These are phyloP conservation scores for Cyprinus carpio DNA, from an alignment of 2,113 vertebrate species.

Conservation along the genomic window DNA sequence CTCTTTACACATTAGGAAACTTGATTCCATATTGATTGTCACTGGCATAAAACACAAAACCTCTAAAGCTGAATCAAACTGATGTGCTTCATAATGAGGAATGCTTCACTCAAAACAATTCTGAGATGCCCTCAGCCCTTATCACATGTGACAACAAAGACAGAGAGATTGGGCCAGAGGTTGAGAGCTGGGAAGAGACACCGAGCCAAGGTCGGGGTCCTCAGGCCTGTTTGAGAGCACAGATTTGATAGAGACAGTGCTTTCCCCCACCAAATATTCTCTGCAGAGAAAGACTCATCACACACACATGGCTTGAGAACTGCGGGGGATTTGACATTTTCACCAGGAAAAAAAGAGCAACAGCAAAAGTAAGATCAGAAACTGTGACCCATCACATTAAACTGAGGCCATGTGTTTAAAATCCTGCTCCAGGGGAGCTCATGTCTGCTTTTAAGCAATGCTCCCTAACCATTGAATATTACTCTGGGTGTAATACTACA, in stretches of 20 bases:
- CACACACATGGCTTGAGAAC: constrained; percentile 2
- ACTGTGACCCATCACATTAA: neutral
- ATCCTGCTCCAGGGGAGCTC: neutral
- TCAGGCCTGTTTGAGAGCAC: neutral
- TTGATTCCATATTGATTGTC: neutral
- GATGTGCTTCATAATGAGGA: neutral
- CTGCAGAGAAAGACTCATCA: neutral
- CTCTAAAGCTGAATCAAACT: neutral
- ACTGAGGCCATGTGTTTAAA: neutral
- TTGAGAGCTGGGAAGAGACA: neutral
- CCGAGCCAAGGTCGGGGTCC: neutral
- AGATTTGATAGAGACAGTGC: neutral
- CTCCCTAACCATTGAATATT: neutral
- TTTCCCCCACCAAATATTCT: neutral
- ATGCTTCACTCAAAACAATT: neutral
- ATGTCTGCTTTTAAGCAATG: neutral
- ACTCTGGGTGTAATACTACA: neutral
- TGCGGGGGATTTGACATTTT: neutral
- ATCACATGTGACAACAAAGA: neutral
- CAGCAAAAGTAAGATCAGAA: neutral
- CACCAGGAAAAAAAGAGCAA: neutral
- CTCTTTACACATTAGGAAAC: neutral
- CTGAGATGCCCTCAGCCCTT: neutral
- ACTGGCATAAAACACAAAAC: neutral
- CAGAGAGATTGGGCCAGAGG: neutral